Evolutionary conservation across 2,797 vertebrate species (phyloP), one percentile per base, ranked within the genome.

Genomic region (Phoeniculus purpureus): DNA sequence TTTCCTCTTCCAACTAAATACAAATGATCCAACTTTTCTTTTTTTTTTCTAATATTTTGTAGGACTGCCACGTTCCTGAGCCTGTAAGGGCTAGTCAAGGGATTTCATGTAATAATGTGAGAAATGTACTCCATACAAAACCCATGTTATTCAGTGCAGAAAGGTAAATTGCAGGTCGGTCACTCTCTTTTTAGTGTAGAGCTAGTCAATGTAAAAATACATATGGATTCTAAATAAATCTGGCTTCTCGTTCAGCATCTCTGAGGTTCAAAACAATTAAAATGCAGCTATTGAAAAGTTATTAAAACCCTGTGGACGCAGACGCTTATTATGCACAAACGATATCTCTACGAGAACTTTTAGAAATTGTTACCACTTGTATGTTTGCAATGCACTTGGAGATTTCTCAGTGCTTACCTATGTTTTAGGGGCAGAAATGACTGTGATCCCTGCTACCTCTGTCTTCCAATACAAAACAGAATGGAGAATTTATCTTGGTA

Each of bases 71-170:
- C 12, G 3, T 85, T 94, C 77, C 77, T 88, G 21, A 88, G 88
- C 81, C 88, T 96, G 85, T 77, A 85, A 92, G 73, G 84, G 52
- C 89, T 89, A 92, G 87, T 81, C 59, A 66, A 76, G 43, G 23
- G 59, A 84, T 95, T 95, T 90, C 5, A 61, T 56, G 34, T 54
- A 86, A 79, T 66, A 87, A 89, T 58, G 27, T 71, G 14, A 90
- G 76, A 85, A 90, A 84, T 73, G 73, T 73, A 80, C 68, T 70
- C 84, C 65, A 67, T 78, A 66, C 26, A 78, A 74, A 75, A 77
- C 52, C 90, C 87, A 52, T 67, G 81, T 78, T 58, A 74, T 40
- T 81, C 60, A 85, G 37, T 75, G 51, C 29, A 76, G 64, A 87
- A 92, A 94, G 71, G 55, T 81, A 87, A 95, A 95, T 19, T 19